Conservation (phyloP, 2,888 invertebrate species). For the Julus scandinavius region DNA sequence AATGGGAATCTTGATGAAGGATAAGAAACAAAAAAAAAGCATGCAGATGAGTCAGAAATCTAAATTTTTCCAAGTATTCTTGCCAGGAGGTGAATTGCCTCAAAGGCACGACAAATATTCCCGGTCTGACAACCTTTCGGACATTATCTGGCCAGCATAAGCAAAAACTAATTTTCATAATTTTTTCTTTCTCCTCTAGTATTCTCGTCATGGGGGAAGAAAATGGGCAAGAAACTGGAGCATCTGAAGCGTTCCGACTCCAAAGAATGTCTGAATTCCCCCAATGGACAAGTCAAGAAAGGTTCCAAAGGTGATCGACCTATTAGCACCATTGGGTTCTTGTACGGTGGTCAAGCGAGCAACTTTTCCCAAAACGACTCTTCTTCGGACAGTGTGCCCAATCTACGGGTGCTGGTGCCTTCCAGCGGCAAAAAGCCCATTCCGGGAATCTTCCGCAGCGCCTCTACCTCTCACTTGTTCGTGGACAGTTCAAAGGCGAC, state of each 20-base stretch:
- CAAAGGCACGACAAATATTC: background rate
- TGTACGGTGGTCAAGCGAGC: background rate
- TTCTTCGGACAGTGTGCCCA: background rate
- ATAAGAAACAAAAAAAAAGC: background rate
- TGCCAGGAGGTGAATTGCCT: background rate
- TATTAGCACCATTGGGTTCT: background rate
- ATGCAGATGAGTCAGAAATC: background rate
- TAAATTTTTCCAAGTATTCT: background rate
- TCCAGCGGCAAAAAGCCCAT: background rate
- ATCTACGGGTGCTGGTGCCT: background rate
- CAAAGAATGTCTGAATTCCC: slow-evolving; percentile 64
- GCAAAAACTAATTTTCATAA: slow-evolving; percentile 10
- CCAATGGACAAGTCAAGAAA: background rate
- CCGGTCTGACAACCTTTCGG: background rate
- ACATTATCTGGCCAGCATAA: background rate
- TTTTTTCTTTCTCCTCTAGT: slow-evolving; percentile 68
- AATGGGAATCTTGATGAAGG: background rate
- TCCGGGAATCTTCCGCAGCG: slow-evolving; percentile 53
- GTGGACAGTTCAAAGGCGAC: background rate
- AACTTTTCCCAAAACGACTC: background rate
- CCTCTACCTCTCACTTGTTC: slow-evolving; percentile 53
- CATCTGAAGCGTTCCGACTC: slow-evolving; percentile 76
- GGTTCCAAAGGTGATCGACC: background rate
- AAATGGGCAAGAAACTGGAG: slow-evolving; percentile 82
- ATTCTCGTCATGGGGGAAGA: slow-evolving; percentile 79